phyloP scores from a whole-genome alignment of 2,113 vertebrate genomes.

The Tenebrosternarchus preto region DNA sequence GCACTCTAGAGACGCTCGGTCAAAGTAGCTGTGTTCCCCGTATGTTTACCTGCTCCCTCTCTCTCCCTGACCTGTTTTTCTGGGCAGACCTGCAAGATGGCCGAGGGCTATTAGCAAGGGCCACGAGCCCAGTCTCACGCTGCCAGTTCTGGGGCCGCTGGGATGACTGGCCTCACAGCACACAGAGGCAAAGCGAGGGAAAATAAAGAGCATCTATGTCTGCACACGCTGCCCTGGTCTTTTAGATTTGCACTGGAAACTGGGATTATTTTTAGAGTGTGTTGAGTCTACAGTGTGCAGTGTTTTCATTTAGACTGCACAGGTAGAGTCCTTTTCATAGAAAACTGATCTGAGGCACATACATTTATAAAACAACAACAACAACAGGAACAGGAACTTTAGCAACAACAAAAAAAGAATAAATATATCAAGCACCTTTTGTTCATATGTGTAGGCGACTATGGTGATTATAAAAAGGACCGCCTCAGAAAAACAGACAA shows the following conservation, averaged over 20 bases:
- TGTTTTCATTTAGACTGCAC: conserved; percentile 43
- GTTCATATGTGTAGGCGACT: too few relatives aligned
- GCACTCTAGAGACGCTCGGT: conserved; percentile 53
- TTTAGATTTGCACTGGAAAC: conserved; percentile 36
- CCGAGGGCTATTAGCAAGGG: conserved; percentile 48
- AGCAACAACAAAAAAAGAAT: neutral
- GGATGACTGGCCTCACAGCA: conserved; percentile 49
- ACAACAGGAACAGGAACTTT: neutral
- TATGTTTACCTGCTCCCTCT: conserved; percentile 49
- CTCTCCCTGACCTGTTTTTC: conserved; percentile 64
- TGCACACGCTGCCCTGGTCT: conserved; percentile 29
- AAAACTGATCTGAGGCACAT: conserved; percentile 6
- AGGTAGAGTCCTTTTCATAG: conserved; percentile 40
- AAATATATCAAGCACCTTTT: neutral
- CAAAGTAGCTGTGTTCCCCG: conserved; percentile 49
- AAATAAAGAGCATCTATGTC: conserved; percentile 44
- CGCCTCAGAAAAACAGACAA: too few relatives aligned
- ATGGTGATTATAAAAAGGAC: too few relatives aligned
- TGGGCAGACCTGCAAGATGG: conserved; percentile 62
- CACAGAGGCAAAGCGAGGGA: conserved; percentile 43
- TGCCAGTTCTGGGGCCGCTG: conserved; percentile 41
- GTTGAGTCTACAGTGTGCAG: conserved; percentile 50
- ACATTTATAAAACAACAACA: neutral
- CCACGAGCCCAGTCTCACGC: conserved; percentile 24
- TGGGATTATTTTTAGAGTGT: conserved; percentile 52